Base-by-base conservation (phyloP, 2,888 invertebrate genomes). In the Apoda limacodes region DNA sequence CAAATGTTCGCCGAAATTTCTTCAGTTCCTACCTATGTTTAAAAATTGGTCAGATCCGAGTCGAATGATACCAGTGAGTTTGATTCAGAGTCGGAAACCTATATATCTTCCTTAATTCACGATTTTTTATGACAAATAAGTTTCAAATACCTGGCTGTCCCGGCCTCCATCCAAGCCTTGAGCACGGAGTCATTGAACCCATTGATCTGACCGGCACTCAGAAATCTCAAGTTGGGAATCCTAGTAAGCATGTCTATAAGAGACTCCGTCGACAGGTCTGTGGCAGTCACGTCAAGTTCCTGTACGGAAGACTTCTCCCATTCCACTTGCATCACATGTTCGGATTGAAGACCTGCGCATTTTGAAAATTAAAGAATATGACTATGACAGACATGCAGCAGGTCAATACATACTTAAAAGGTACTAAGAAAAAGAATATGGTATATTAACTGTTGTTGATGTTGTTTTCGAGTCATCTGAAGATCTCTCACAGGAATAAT, bases 271-370 rank as follows among this genome's bases (percentile, higher is more conserved):
- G 93, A 92, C 35, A 99, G 72, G 68, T 99, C 98, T 0, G 98
- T 99, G 2, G 95, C 99, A 0, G 97, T 95, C 33, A 99, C 90
- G 56, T 99, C 99, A 46, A 99, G 63, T 71, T 99, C 99, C 62
- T 92, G 93, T 32, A 99, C 70, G 0, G 89, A 88, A 2, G 95
- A 92, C 66, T 97, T 95, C 66, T 99, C 98, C 99, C 99, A 99
- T 55, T 98, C 98, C 5, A 97, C 97, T 59, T 91, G 90, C 89
- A 93, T 92, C 37, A 99, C 90, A 64, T 92, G 86, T 48, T 96
- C 94, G 46, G 95, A 95, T 58, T 92, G 90, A 5, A 99, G 83
- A 63, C 88, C 95, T 95, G 60, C 13, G 62, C 29, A 29, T 3
- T 13, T 25, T 4, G 4, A 11, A 23, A n/a, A n/a, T n/a, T n/a